Conservation (phyloP, 2,797 vertebrate genomes). For the Tapirus indicus region DNA sequence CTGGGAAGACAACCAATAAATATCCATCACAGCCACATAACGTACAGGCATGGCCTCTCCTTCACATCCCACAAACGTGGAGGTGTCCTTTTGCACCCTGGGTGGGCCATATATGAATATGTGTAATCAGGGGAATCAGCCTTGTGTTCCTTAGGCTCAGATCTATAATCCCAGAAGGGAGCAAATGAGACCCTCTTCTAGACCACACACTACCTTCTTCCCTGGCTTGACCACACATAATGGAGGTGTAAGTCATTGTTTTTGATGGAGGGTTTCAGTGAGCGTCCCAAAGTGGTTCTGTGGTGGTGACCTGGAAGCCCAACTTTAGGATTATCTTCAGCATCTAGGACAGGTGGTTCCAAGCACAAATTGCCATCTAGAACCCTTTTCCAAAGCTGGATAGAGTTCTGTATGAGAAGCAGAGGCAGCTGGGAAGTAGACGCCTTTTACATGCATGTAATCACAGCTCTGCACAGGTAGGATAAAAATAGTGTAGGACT, state of each 20-base stretch:
- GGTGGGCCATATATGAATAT: not conserved
- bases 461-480: not conserved
- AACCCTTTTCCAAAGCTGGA: not conserved
- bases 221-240: not conserved
- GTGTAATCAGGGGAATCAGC: not conserved
- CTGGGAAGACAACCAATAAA: not conserved
- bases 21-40: not conserved
- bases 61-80: not conserved
- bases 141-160: not conserved
- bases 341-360: not conserved
- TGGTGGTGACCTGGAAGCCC: not conserved
- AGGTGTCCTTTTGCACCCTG: not conserved
- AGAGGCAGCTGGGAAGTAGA: not conserved
- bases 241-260: not conserved
- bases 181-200: not conserved
- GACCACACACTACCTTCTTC: not conserved
- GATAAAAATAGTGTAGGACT: not conserved
- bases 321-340: not conserved
- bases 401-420: not conserved
- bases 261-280: not conserved
- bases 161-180: not conserved
- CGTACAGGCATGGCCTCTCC: not conserved
- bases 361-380: not conserved
- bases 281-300: not conserved
- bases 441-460: not conserved